phyloP scores from a whole-genome alignment of 2,797 vertebrate genomes.

The Sciurus vulgaris region DNA sequence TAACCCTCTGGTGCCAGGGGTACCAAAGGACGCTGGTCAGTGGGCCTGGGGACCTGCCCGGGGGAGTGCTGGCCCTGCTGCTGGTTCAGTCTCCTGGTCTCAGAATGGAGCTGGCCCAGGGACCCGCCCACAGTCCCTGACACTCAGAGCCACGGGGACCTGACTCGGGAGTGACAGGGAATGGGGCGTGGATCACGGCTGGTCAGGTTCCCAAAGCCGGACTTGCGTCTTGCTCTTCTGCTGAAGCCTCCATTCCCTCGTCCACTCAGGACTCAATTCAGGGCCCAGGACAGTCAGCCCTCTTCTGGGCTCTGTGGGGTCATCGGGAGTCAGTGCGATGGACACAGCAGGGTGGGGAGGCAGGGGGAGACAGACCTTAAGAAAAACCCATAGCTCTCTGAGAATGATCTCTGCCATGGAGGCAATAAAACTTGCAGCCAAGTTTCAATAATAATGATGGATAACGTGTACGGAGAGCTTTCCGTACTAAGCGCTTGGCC shows the following conservation, averaged over 20 bases:
- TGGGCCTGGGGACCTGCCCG: rapidly evolving
- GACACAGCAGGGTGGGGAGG: rapidly evolving
- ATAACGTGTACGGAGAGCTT: rapidly evolving
- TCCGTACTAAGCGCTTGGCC: too few species aligned
- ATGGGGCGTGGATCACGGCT: background rate
- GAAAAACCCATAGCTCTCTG: background rate
- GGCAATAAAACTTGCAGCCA: background rate
- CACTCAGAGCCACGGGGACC: background rate
- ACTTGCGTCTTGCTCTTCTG: background rate
- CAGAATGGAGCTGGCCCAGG: rapidly evolving
- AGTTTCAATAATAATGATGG: background rate
- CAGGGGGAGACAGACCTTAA: background rate
- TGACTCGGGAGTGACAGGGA: background rate
- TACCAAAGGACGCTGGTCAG: background rate
- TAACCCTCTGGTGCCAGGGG: background rate
- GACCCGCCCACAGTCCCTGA: background rate
- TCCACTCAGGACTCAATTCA: rapidly evolving
- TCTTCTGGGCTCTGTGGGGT: background rate
- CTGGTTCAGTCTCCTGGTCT: background rate
- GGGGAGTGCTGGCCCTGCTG: rapidly evolving
- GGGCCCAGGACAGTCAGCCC: background rate
- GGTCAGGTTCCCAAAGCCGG: background rate
- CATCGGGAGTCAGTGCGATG: rapidly evolving
- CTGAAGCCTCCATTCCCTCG: rapidly evolving
- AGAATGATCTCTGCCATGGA: background rate